These are phyloP conservation scores for Stigmatopora argus DNA, from an alignment of 2,113 vertebrate genomes.

Conservation along the genomic window DNA sequence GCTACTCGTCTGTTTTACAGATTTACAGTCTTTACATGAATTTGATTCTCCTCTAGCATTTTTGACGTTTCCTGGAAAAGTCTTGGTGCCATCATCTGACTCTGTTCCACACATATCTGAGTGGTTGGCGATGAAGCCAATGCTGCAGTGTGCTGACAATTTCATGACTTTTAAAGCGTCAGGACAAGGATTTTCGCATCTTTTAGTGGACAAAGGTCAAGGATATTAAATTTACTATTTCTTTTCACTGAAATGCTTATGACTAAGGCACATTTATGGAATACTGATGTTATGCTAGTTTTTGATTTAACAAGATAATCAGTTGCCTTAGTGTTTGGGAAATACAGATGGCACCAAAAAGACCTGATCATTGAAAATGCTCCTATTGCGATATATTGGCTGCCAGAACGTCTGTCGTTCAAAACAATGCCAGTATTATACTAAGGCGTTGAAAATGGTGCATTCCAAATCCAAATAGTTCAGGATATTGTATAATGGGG, in stretches of 20 bases:
- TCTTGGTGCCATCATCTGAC: slow-evolving; percentile 18
- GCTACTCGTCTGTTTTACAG: background rate
- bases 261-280: no score
- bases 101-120: slow-evolving; percentile 21
- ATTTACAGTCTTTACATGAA: background rate
- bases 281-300: background rate
- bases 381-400: background rate
- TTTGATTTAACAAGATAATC: background rate
- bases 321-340: background rate
- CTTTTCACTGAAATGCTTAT: no score
- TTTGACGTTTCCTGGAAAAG: slow-evolving; percentile 28
- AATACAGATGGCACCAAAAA: background rate
- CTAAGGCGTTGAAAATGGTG: background rate
- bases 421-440: background rate
- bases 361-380: background rate
- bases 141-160: slow-evolving; percentile 52
- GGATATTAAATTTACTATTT: background rate
- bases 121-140: slow-evolving; percentile 52
- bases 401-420: no score
- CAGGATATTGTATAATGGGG: background rate
- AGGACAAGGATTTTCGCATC: slow-evolving; percentile 43
- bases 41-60: slow-evolving; percentile 26
- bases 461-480: background rate
- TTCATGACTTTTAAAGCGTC: slow-evolving; percentile 62
- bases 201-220: slow-evolving; percentile 66